Base-by-base conservation (phyloP, 1,140 invertebrate species). In the Scaptodrosophila lebanonensis region DNA sequence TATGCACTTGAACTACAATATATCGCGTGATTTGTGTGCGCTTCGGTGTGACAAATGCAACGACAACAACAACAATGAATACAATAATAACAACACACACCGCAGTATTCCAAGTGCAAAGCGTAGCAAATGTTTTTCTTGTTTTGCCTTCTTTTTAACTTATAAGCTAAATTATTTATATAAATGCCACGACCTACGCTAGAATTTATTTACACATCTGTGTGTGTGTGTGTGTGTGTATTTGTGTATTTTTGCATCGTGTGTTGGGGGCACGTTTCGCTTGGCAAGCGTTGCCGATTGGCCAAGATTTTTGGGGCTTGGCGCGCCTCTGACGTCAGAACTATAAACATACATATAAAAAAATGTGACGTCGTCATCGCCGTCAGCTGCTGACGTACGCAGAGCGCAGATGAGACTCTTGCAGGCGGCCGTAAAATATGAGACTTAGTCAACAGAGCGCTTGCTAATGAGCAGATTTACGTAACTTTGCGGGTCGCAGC, bases 251-350 rank as follows among this genome's bases (percentile, higher is more conserved):
- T 16, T 40, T 48, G 3, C 35, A 18, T 33, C 11, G 18, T 36
- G 30, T 45, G 17, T 32, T 35, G 58, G 73, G 52, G 73, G 73
- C 73, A 66, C 73, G 73, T 51, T 66, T 44, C 38, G 25, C 48
- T 27, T 38, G 17, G 27, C 36, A n/a, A 13, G 6, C 35, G 15
- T 39, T 29, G 66, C 64, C 50, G 66, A 82, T 82, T 83, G 75
- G 75, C 50, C 38, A 68, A 67, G 29, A 57, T 57, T 71, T 76
- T 70, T 83, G 75, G 75, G 75, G 75, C 75, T 75, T 82, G 75
- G 76, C 75, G n/a, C n/a, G 75, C 43, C 30, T 42, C 61, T 82
- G 75, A 82, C 75, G 75, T 82, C 75, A 82, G 65, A 51, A 51
- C 57, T n/a, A 42, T 42, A 36, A 39, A 43, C 32, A 15, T 44